phyloP scores from a whole-genome alignment of 53 echinoderm and acorn worm species.

The Zoroaster sp. region DNA sequence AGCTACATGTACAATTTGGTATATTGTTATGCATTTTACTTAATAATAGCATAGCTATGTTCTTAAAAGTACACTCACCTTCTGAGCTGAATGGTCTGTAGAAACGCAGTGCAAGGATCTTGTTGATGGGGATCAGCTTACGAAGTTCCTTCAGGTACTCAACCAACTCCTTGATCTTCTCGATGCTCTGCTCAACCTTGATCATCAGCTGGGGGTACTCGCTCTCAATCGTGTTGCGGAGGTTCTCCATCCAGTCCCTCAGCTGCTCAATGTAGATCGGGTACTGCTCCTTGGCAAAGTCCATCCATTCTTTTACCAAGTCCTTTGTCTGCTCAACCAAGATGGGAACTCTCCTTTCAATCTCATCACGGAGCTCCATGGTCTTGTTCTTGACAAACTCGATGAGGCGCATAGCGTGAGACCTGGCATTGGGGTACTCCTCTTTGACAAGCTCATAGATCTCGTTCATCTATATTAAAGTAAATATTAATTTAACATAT shows the following conservation, averaged over 20 bases:
- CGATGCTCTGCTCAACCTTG: conserved; percentile 49
- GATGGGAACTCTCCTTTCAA: conserved; percentile 12
- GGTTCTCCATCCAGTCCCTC: conserved; percentile 1
- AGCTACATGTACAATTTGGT: no score
- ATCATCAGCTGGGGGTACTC: conserved; percentile 53
- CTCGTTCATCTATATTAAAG: conserved; percentile 31
- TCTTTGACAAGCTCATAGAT: conserved; percentile 34
- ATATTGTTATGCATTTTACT: no score
- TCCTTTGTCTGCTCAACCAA: conserved; percentile 10
- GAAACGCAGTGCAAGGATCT: conserved; percentile 42
- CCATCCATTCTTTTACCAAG: conserved; percentile 5
- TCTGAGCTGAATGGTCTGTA: conserved; percentile 47
- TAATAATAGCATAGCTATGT: no score
- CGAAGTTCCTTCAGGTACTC: conserved; percentile 38
- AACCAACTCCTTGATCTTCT: conserved; percentile 65
- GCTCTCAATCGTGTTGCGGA: conserved; percentile 37
- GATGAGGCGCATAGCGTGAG: conserved; percentile 18
- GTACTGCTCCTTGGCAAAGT: conserved; percentile 14
- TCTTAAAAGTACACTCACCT: neutral
- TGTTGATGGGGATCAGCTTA: conserved; percentile 11
- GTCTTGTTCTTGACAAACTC: conserved; percentile 40
- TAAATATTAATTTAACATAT: no score
- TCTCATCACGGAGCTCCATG: conserved; percentile 30
- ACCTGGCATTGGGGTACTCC: conserved; percentile 48
- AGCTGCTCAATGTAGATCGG: conserved; percentile 17